Evolutionary conservation across 2,888 invertebrate genomes (phyloP), one percentile per base, ranked within the genome.

Genomic region (Blastobasis lacticolella): DNA sequence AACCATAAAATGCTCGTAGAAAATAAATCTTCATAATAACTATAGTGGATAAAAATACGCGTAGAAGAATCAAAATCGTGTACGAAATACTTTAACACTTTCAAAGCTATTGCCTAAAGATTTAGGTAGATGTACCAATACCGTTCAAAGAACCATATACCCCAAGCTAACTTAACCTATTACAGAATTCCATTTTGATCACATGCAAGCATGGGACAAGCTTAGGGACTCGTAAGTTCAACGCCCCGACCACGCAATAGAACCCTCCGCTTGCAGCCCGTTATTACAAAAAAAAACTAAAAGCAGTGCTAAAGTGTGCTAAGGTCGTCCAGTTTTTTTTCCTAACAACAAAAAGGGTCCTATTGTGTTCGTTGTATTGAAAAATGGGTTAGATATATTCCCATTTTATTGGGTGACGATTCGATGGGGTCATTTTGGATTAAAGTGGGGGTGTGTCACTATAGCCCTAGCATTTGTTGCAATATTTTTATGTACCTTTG

Each of bases 201-300:
- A 23, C 23, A 23, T 23, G 23, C 23, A 23, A 23, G 23, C 23
- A 23, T 23, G 23, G 23, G 23, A 23, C 23, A 23, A 23, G 49
- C 52, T 52, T 55, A 51, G 23, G 3, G 23, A 23, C 23, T 23
- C 51, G 54, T 56, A 64, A 62, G 85, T 81, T 85, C 85, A 86
- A 78, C 63, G 84, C 63, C 78, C 86, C 60, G 50, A 80, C 79
- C 84, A 82, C 83, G 80, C 81, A 81, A 72, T 79, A 58, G 49
- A 36, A 45, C 45, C 41, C 46, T 23, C 37, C 43, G 50, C 61
- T 69, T 80, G 75, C 37, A 5, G 62, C 62, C 67, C 69, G 66
- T 71, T 79, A 77, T 75, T 78, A 71, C 75, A 76, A 75, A 61
- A 63, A 64, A 66, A 64, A 64, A 67, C 69, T 72, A 69, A 72